Conservation (phyloP, 2,888 invertebrate genomes). For the Eurytoma adleriae region DNA sequence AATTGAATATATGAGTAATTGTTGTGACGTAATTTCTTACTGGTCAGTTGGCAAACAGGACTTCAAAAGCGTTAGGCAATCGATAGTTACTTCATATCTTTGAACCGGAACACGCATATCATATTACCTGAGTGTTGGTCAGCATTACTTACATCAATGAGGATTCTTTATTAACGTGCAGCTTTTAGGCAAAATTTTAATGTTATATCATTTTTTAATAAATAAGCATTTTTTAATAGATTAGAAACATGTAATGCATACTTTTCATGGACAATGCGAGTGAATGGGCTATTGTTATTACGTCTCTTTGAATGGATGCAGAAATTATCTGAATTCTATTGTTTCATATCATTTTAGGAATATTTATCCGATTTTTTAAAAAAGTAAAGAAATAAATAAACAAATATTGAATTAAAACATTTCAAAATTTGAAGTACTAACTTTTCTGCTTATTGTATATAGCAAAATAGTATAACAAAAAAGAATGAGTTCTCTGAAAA, state of each 20-base stretch:
- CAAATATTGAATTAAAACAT: neutral
- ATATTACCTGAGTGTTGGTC: slow-evolving; percentile 27
- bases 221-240: too few relatives aligned
- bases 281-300: too few relatives aligned
- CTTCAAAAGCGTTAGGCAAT: slow-evolving; percentile 13
- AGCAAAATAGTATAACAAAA: neutral
- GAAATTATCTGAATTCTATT: too few relatives aligned
- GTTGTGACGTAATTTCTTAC: neutral
- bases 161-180: too few relatives aligned
- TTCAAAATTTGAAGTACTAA: neutral
- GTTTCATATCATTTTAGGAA: too few relatives aligned
- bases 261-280: too few relatives aligned
- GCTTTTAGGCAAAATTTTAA: too few relatives aligned
- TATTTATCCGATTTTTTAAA: too few relatives aligned
- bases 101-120: slow-evolving; percentile 35
- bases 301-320: too few relatives aligned
- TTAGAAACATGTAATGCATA: too few relatives aligned
- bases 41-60: neutral
- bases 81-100: slow-evolving; percentile 20
- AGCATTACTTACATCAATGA: neutral
- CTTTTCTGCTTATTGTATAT: neutral
- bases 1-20: neutral
- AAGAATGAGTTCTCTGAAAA: neutral
- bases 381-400: too few relatives aligned
- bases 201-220: neutral